Conservation (phyloP, 1,140 invertebrate species). For the Drosophila yakuba region DNA sequence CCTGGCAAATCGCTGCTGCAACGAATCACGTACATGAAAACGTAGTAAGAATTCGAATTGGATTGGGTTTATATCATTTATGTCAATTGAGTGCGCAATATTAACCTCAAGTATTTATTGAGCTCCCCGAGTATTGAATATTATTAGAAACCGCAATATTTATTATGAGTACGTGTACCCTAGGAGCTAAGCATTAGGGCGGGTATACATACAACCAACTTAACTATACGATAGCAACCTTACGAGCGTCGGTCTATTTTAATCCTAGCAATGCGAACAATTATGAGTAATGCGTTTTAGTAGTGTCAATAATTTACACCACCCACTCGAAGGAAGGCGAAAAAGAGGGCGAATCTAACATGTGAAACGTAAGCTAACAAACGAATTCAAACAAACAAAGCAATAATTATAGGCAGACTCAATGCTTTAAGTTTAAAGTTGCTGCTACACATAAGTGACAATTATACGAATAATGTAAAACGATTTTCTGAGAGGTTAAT, state of each 20-base stretch:
- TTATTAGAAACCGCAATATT: constrained; percentile 52
- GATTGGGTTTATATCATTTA: constrained; percentile 59
- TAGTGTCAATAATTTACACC: constrained; percentile 81
- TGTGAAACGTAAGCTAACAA: constrained; percentile 65
- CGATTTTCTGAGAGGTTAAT: constrained; percentile 74
- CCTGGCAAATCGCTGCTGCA: constrained; percentile 63
- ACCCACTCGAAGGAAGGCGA: constrained; percentile 32
- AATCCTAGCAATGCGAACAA: constrained; percentile 61
- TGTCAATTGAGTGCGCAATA: constrained; percentile 57
- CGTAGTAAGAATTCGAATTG: constrained; percentile 47
- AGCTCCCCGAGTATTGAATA: constrained; percentile 51
- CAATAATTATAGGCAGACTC: constrained; percentile 63
- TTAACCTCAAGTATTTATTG: constrained; percentile 56
- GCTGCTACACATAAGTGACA: constrained; percentile 65
- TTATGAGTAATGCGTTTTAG: constrained; percentile 67
- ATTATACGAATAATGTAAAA: constrained; percentile 69
- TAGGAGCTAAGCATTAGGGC: constrained; percentile 53
- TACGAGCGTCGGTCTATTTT: constrained; percentile 53
- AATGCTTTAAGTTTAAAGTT: constrained; percentile 72
- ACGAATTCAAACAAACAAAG: constrained; percentile 58
- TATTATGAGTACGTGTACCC: constrained; percentile 43
- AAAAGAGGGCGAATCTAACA: constrained; percentile 19
- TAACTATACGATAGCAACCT: constrained; percentile 29
- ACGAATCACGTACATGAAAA: constrained; percentile 57
- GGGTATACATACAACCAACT: constrained; percentile 38